Evolutionary conservation across 2,797 vertebrate species (phyloP).

Genomic region (Buphagus erythrorhynchus): DNA sequence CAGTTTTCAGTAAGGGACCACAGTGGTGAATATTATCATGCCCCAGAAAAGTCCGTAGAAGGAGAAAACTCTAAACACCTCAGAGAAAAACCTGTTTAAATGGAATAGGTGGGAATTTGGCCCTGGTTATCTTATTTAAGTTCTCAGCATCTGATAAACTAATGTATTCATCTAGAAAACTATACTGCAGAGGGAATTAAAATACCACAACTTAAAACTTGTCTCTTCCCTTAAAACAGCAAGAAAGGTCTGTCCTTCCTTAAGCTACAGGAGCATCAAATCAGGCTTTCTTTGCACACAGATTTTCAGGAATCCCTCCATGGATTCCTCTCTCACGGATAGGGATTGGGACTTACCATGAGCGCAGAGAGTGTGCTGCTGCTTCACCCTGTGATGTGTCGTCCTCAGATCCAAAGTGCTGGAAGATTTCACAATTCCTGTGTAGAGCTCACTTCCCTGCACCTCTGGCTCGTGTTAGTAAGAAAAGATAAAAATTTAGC

Average conservation of each 20-base stretch:
- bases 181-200: not conserved
- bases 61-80: not conserved
- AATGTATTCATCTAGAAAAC: not conserved
- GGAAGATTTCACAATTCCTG: not conserved
- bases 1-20: not conserved
- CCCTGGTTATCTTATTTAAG: not conserved
- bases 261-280: not conserved
- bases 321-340: not conserved
- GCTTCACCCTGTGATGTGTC: not conserved
- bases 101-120: not conserved
- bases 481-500: not conserved
- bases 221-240: not conserved
- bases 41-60: not conserved
- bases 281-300: not conserved
- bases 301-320: not conserved
- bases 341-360: not conserved
- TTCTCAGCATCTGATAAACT: not conserved
- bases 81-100: not conserved
- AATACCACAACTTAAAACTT: not conserved
- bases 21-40: not conserved
- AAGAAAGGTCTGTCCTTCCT: not conserved
- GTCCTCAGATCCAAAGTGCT: not conserved
- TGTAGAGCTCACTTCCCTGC: not conserved
- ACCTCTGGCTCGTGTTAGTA: not conserved
- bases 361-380: rapidly evolving